Percentiles rank a stretch among this genome's conserved stretches.
phyloP scores from a whole-genome alignment of 2,113 vertebrate species.

The Cricetomys ansorgei region DNA sequence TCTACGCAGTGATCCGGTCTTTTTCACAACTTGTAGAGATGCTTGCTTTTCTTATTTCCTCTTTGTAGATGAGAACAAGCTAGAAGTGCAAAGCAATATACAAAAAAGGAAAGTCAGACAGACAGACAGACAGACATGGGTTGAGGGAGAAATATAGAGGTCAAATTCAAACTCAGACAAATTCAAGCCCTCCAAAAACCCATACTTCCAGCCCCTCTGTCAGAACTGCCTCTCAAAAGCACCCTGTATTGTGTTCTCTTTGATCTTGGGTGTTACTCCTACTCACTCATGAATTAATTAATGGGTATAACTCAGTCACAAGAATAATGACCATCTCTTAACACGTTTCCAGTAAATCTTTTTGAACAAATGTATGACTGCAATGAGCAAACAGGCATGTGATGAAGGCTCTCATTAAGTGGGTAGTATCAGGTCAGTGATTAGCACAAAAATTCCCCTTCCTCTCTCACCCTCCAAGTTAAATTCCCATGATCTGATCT shows the following conservation, averaged over 20 bases:
- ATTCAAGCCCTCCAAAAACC: background rate
- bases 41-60: background rate
- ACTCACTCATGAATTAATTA: background rate
- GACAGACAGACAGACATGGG: too few species aligned
- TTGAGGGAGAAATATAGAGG: background rate
- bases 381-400: background rate
- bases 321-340: background rate
- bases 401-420: background rate
- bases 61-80: background rate
- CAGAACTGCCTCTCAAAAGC: background rate
- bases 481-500: background rate
- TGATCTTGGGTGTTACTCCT: background rate
- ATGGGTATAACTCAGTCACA: background rate
- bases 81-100: background rate
- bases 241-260: too few species aligned
- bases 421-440: background rate
- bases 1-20: background rate
- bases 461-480: background rate
- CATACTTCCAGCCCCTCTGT: accelerated
- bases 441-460: background rate
- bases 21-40: background rate
- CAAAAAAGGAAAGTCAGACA: too few species aligned
- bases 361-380: background rate
- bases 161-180: background rate
- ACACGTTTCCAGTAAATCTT: background rate